Evolutionary conservation across 2,113 vertebrate genomes (phyloP).

Genomic region (Phalacrocorax aristotelis): DNA sequence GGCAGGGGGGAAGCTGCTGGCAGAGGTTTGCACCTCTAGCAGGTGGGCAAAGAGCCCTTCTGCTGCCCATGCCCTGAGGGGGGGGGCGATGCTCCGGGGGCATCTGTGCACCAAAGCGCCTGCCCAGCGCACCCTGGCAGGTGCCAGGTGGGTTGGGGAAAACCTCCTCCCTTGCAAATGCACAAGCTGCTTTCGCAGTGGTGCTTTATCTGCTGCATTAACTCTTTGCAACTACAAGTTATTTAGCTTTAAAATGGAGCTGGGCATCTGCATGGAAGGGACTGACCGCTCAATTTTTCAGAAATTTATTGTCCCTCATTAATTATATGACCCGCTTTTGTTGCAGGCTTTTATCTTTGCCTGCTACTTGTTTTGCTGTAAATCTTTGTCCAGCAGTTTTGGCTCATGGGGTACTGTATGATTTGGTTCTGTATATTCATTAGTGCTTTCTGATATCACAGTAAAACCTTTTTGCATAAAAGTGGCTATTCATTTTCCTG

Average conservation of each 20-base stretch:
- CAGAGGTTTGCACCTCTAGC: neutral
- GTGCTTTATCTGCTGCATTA: neutral
- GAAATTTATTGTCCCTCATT: neutral
- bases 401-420: neutral
- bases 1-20: neutral
- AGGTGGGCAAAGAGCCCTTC: neutral
- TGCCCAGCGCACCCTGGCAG: neutral
- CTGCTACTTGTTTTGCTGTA: neutral
- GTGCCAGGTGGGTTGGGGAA: neutral
- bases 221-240: neutral
- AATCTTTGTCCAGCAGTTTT: neutral
- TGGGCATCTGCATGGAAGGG: neutral
- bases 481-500: slow-evolving; percentile 39
- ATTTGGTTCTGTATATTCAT: slow-evolving; percentile 22
- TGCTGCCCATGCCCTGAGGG: neutral
- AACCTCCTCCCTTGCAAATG: rapidly evolving
- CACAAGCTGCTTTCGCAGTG: neutral
- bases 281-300: slow-evolving; percentile 36
- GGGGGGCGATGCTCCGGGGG: neutral
- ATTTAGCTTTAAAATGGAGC: neutral
- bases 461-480: slow-evolving; percentile 32
- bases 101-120: rapidly evolving
- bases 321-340: neutral
- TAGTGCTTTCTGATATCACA: neutral
- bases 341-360: slow-evolving; percentile 22